phyloP scores from a whole-genome alignment of 1,140 invertebrate species.

The Goniozus legneri region DNA sequence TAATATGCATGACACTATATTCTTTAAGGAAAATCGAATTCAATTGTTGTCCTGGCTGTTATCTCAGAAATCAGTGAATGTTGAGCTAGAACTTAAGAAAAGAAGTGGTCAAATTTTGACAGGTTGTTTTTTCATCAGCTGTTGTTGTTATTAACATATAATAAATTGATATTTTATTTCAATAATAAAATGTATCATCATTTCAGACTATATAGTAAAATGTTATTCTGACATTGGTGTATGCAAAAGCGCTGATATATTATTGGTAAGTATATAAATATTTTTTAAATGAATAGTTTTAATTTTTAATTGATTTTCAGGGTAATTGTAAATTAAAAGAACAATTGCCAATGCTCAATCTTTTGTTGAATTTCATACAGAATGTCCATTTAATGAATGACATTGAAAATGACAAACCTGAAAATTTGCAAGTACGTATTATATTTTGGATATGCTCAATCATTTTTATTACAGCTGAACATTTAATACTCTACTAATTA shows the following conservation, averaged over 20 bases:
- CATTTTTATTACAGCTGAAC: too few species aligned
- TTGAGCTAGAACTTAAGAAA: conserved; percentile 9
- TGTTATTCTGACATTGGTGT: conserved; percentile 24
- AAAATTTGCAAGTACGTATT: not conserved
- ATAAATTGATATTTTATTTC: not conserved
- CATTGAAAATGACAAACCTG: not conserved
- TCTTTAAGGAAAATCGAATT: conserved; percentile 23
- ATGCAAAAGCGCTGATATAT: conserved; percentile 14
- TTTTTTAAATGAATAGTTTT: not conserved
- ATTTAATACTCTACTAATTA: too few species aligned
- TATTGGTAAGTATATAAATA: conserved; percentile 24
- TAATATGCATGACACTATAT: conserved; percentile 18
- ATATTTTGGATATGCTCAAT: too few species aligned
- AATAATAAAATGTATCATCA: not conserved
- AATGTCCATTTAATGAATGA: conserved; percentile 12
- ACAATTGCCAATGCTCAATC: conserved; percentile 15
- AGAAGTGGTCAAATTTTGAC: conserved; percentile 16
- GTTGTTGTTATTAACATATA: too few species aligned
- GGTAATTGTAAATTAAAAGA: conserved; percentile 20
- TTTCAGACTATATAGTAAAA: conserved; percentile 17
- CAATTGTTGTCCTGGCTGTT: conserved; percentile 24
- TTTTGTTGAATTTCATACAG: conserved; percentile 22
- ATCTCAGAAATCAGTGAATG: conserved; percentile 1
- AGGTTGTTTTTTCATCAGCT: conserved; percentile 20
- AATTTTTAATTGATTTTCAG: conserved; percentile 8